Evolutionary conservation across 2,888 invertebrate genomes (phyloP), one percentile per base, ranked within the genome.

Genomic region (Aelia acuminata): DNA sequence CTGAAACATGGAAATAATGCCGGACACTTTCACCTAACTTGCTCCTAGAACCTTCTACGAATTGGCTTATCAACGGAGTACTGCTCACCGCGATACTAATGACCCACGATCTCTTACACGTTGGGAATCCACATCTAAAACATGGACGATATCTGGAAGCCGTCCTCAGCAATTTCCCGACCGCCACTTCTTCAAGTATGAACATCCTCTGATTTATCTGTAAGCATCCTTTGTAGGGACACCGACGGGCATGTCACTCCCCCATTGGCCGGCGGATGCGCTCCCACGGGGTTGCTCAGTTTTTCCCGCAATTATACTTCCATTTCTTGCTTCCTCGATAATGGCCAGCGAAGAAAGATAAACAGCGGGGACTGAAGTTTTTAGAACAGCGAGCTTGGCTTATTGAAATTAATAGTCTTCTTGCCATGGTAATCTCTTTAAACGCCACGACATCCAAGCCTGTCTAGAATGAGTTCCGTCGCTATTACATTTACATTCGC

Each of bases 331-430:
- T 22, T 43, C 13, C n/a, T n/a, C 13, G 43, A 22, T 43, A 80
- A 43, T 39, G 22, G 43, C 22, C 13, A 43, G 80, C 80, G 43
- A 80, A 80, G 80, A 80, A 80, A 80, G 80, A 80, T 80, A 80
- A 80, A 80, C 80, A 15, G 80, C 80, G 4, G 22, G 3, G 80
- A 80, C 8, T 39, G 13, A 43, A 80, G 43, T 80, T 80, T 80
- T 80, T 80, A 80, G 43, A 80, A 39, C 20, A 22, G 31, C 84
- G 20, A 3, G 1, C 20, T 70, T 43, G 49, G 22, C 57, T 57
- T 85, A 85, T 85, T 85, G 85, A 85, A 85, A 85, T 53, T 85
- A 53, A 53, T 85, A 53, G 53, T 57, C 50, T 85, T 85, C 85
- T 85, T 85, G 3, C 50, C 26, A 53, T 85, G 39, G 57, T 85